Percentiles rank a stretch among this genome's conserved stretches.
These are phyloP conservation scores for Cheilosia pagana DNA, from an alignment of 2,888 invertebrate species.

Conservation along the genomic window DNA sequence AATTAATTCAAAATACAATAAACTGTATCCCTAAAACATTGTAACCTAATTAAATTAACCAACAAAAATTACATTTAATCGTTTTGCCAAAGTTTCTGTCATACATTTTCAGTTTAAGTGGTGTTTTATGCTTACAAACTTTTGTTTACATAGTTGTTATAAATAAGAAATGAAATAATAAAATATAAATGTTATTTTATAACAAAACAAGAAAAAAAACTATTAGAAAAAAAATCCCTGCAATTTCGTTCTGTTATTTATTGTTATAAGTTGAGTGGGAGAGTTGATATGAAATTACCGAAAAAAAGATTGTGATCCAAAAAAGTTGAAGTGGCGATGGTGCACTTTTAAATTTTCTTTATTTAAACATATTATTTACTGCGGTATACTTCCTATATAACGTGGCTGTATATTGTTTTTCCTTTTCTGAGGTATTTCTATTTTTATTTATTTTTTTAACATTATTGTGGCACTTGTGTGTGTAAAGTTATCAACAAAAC, in stretches of 20 bases:
- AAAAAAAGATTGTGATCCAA: conserved; percentile 39
- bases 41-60: conserved; percentile 22
- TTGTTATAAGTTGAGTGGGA: conserved; percentile 29
- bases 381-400: conserved; percentile 57
- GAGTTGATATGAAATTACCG: conserved; percentile 31
- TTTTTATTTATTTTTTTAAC: conserved; percentile 68
- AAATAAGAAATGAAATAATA: conserved; percentile 17
- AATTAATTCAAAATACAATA: conserved; percentile 20
- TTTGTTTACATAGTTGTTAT: conserved; percentile 19
- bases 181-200: conserved; percentile 25
- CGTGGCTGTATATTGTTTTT: conserved; percentile 44
- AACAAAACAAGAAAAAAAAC: conserved; percentile 73
- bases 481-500: conserved; percentile 75
- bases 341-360: conserved; percentile 10
- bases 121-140: not conserved
- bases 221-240: conserved; percentile 80
- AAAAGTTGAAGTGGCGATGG: conserved; percentile 6
- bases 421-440: conserved; percentile 75
- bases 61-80: conserved; percentile 10
- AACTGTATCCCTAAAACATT: not conserved
- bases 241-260: conserved; percentile 79
- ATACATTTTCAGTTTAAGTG: conserved; percentile 2
- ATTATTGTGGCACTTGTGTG: conserved; percentile 79
- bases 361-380: conserved; percentile 37
- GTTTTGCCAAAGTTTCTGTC: conserved; percentile 8